Evolutionary conservation across 2,888 invertebrate genomes (phyloP).

Genomic region (Dicyrtoma fusca): DNA sequence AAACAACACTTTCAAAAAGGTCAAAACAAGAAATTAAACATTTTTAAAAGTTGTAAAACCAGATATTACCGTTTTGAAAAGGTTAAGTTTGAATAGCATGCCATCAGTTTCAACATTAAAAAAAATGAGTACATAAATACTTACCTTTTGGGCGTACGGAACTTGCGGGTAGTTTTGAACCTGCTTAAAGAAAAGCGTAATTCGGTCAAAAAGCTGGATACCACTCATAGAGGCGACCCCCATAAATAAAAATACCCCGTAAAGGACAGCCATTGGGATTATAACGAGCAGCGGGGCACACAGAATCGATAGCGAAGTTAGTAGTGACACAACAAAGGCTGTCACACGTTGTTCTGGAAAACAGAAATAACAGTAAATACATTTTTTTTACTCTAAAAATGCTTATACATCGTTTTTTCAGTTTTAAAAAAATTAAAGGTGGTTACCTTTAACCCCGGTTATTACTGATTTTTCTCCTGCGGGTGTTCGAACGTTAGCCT

Average conservation of each 20-base stretch:
- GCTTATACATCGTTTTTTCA: too few species aligned
- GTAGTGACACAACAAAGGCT: conserved; percentile 74
- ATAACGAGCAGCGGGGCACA: conserved; percentile 78
- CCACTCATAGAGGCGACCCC: conserved; percentile 93
- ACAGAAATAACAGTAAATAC: background rate
- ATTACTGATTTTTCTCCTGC: conserved; percentile 63
- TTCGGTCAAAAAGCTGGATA: conserved; percentile 89
- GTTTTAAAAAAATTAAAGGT: too few species aligned
- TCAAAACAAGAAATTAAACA: background rate
- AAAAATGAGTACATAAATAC: conserved; percentile 57
- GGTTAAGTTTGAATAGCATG: too few species aligned
- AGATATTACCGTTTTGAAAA: too few species aligned
- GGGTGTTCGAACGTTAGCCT: too few species aligned
- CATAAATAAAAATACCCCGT: conserved; percentile 91
- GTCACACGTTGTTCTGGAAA: conserved; percentile 79
- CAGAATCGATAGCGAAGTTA: conserved; percentile 82
- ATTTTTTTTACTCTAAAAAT: too few species aligned
- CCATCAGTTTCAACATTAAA: too few species aligned
- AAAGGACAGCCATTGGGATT: conserved; percentile 92
- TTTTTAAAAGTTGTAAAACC: too few species aligned
- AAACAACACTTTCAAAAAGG: background rate
- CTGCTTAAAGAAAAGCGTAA: conserved; percentile 87
- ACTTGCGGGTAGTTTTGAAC: conserved; percentile 89
- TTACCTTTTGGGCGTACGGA: conserved; percentile 72
- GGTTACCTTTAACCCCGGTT: conserved; percentile 61